These are phyloP conservation scores for Lepidonotus clava DNA, from an alignment of 2,888 invertebrate genomes.

Conservation along the genomic window DNA sequence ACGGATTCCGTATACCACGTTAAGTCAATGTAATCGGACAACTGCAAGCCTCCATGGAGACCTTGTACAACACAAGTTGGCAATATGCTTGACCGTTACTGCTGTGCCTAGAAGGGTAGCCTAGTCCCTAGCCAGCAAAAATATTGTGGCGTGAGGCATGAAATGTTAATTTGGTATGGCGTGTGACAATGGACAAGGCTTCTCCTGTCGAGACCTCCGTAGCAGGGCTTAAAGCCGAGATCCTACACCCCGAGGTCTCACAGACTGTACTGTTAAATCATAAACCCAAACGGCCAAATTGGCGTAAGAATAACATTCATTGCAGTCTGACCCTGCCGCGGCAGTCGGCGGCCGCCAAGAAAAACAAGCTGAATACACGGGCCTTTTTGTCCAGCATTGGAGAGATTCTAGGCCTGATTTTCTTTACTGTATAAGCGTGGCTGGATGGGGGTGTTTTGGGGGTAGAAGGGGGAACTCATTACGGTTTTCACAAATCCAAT, in stretches of 20 bases:
- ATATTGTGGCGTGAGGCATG: not conserved
- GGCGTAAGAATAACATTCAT: not conserved
- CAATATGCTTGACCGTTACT: not conserved
- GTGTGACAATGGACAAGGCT: not conserved
- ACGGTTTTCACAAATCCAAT: not conserved
- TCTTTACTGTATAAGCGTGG: not conserved
- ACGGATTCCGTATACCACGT: too few relatives aligned
- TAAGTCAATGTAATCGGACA: too few relatives aligned
- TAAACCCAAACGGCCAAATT: constrained; percentile 15
- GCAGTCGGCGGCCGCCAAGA: not conserved
- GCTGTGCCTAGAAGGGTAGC: not conserved
- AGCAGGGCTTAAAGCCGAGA: too few relatives aligned
- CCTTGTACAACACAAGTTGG: too few relatives aligned
- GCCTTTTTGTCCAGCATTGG: constrained; percentile 24
- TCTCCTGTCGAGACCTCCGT: too few relatives aligned
- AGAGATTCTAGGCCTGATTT: not conserved
- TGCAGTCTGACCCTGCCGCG: not conserved
- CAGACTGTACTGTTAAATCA: too few relatives aligned
- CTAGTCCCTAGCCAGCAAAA: not conserved
- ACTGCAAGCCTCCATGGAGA: too few relatives aligned
- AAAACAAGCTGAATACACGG: not conserved
- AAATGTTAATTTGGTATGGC: constrained; percentile 5
- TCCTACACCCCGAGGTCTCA: too few relatives aligned
- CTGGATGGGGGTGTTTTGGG: not conserved
- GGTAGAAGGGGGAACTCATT: not conserved